phyloP scores from a whole-genome alignment of 2,113 vertebrate species.

The Macrotus californicus region DNA sequence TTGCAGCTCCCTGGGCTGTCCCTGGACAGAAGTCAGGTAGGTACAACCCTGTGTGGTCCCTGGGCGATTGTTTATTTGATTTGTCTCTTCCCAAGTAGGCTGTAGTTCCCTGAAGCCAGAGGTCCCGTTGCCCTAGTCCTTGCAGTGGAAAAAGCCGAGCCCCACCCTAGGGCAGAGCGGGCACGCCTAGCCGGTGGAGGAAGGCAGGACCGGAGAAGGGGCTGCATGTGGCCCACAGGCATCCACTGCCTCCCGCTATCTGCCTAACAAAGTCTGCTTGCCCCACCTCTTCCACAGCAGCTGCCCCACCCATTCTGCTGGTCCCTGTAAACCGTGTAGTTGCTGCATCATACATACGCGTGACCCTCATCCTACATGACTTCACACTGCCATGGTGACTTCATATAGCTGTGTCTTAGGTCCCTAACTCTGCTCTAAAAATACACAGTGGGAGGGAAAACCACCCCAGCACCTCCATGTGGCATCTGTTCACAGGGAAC shows the following conservation, averaged over 20 bases:
- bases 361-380: neutral
- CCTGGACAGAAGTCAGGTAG: neutral
- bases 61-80: too few species aligned
- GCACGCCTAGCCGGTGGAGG: neutral
- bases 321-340: neutral
- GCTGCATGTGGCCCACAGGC: neutral
- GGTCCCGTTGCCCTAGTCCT: neutral
- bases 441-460: too few species aligned
- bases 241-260: too few species aligned
- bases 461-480: neutral
- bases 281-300: neutral
- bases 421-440: neutral
- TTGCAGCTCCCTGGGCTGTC: rapidly evolving
- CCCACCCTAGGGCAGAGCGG: neutral
- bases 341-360: neutral
- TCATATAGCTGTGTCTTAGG: neutral
- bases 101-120: neutral
- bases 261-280: neutral
- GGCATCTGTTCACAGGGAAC: rapidly evolving
- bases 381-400: too few species aligned
- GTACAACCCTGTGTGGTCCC: neutral
- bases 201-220: neutral
- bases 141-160: neutral
- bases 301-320: neutral
- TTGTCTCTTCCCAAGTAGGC: neutral